phyloP scores from a whole-genome alignment of 2,888 invertebrate genomes.

The Pachymerium ferrugineum region DNA sequence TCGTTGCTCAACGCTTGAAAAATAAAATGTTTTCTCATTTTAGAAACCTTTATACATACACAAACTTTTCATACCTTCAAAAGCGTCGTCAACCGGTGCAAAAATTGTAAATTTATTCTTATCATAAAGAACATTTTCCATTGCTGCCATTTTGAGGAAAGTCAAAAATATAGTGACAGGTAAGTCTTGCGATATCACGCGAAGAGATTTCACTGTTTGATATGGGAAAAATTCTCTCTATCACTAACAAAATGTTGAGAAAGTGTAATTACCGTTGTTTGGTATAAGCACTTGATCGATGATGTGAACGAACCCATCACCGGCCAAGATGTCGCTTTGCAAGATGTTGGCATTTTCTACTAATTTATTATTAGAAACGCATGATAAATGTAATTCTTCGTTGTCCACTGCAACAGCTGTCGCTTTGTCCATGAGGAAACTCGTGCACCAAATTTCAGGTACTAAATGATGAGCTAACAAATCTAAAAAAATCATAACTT shows the following conservation, averaged over 20 bases:
- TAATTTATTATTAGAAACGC: constrained; percentile 35
- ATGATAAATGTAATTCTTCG: constrained; percentile 31
- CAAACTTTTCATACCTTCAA: constrained; percentile 32
- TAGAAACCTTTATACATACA: background rate
- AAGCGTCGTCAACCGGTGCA: constrained; percentile 34
- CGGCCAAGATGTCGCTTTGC: constrained; percentile 34
- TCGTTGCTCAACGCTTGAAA: constrained; percentile 30
- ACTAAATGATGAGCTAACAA: constrained; percentile 36
- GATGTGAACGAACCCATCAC: constrained; percentile 38
- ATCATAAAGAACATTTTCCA: constrained; percentile 29
- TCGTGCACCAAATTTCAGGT: constrained; percentile 34
- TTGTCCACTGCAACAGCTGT: background rate
- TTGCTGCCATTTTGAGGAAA: constrained; percentile 19
- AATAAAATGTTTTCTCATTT: too few relatives aligned
- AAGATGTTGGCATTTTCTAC: constrained; percentile 36
- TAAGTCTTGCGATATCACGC: constrained; percentile 27
- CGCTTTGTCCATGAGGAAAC: constrained; percentile 4
- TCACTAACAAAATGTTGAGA: too few relatives aligned
- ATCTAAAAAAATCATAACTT: constrained; percentile 34
- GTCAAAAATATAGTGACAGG: constrained; percentile 20
- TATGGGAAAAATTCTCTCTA: too few relatives aligned
- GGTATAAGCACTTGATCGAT: constrained; percentile 38
- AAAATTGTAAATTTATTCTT: constrained; percentile 35
- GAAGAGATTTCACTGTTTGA: background rate
- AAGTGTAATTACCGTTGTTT: constrained; percentile 34